Conservation (phyloP, 1,140 invertebrate genomes). For the Cherax destructor region DNA sequence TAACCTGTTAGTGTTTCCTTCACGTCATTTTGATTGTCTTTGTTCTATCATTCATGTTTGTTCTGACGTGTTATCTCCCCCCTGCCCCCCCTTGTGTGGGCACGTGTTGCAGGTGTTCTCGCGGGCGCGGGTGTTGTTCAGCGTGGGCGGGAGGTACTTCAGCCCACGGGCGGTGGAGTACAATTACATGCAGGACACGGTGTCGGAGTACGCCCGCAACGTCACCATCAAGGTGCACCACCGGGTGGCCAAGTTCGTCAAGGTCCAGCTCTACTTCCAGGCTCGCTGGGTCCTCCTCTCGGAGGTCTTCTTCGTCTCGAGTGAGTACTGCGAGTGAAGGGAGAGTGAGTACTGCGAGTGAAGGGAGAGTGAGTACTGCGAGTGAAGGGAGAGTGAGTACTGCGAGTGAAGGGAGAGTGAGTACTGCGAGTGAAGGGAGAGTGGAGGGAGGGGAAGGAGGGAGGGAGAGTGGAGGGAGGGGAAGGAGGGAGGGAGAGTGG, state of each 20-base stretch:
- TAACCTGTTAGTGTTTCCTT: too few relatives aligned
- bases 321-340: conserved; percentile 75
- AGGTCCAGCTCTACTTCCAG: conserved; percentile 85
- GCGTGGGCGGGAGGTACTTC: conserved; percentile 81
- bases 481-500: background rate
- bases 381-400: background rate
- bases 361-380: background rate
- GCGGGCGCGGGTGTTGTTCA: conserved; percentile 83
- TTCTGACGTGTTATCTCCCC: background rate
- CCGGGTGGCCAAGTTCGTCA: conserved; percentile 81
- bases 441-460: background rate
- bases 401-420: background rate
- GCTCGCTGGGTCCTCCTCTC: conserved; percentile 87
- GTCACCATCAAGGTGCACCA: conserved; percentile 84
- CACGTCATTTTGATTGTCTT: too few relatives aligned
- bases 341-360: background rate
- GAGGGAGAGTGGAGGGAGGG: background rate
- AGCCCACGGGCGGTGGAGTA: conserved; percentile 81
- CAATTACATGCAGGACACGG: conserved; percentile 83
- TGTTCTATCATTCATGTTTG: background rate
- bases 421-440: background rate
- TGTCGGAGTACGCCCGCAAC: conserved; percentile 84
- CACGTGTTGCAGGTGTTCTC: conserved; percentile 80
- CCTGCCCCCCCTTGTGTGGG: background rate
- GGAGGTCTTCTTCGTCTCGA: conserved; percentile 84